phyloP scores from a whole-genome alignment of 2,888 invertebrate genomes.

The Erebia aethiops region DNA sequence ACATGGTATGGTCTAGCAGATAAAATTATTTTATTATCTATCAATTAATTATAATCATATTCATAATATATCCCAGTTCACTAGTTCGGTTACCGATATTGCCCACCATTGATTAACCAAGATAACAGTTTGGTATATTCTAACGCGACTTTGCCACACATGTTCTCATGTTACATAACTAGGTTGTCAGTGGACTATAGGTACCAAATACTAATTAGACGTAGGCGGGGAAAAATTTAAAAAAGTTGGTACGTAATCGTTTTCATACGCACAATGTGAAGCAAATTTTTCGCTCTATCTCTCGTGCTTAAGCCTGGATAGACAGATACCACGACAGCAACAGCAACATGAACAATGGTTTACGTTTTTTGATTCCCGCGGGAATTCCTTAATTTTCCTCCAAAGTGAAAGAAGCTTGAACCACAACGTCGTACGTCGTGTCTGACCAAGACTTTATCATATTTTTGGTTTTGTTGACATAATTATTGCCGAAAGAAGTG shows the following conservation, averaged over 20 bases:
- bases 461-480: conserved; percentile 44
- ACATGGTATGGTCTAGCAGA: too few species aligned
- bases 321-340: too few species aligned
- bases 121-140: background rate
- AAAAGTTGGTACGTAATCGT: too few species aligned
- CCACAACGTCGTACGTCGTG: too few species aligned
- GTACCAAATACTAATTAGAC: conserved; percentile 2
- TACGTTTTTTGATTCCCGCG: too few species aligned
- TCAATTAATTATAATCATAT: background rate
- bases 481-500: conserved; percentile 38
- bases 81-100: background rate
- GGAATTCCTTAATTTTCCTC: too few species aligned
- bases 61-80: background rate
- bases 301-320: too few species aligned
- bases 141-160: background rate
- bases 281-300: too few species aligned
- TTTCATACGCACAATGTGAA: too few species aligned
- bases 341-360: too few species aligned
- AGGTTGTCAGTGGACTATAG: background rate
- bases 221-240: too few species aligned
- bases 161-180: conserved; percentile 6
- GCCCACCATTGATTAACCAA: background rate
- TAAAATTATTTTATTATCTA: background rate
- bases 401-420: background rate
- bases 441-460: conserved; percentile 9